Percentiles rank a stretch among this genome's conserved stretches.
These are phyloP conservation scores for Peromyscus maniculatus DNA, from an alignment of 2,113 vertebrate genomes.

Conservation along the genomic window DNA sequence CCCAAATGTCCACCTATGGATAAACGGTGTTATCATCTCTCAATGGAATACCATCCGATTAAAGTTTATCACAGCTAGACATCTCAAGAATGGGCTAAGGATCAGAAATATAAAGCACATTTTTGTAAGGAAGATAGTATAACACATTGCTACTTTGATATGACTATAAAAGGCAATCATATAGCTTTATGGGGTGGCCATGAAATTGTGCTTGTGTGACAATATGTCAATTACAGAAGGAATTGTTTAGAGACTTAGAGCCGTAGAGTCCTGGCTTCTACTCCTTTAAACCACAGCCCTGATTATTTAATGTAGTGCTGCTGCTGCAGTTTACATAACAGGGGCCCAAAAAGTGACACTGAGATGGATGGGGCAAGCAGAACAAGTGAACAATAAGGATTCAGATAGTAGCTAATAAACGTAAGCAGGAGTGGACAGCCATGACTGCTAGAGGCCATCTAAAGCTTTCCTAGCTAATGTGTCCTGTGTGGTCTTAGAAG, in stretches of 20 bases:
- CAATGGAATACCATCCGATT: slow-evolving; percentile 27
- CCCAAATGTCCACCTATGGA: slow-evolving; percentile 4
- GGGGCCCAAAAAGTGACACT: not conserved
- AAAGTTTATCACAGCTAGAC: slow-evolving; percentile 54
- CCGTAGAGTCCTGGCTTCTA: slow-evolving; percentile 36
- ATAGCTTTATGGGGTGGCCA: slow-evolving; percentile 71
- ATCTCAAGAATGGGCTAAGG: slow-evolving; percentile 58
- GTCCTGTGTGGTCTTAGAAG: not conserved
- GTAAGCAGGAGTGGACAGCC: slow-evolving; percentile 6
- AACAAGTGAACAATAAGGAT: slow-evolving; percentile 25
- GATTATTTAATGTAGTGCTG: slow-evolving; percentile 46
- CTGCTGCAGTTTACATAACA: not conserved
- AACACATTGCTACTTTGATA: slow-evolving; percentile 72
- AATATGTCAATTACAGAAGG: slow-evolving; percentile 76
- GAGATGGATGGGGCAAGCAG: not conserved
- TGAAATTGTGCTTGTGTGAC: slow-evolving; percentile 77
- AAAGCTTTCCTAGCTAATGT: not conserved
- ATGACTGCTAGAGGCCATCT: not conserved
- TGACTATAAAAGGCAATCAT: slow-evolving; percentile 77
- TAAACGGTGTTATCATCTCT: slow-evolving; percentile 34
- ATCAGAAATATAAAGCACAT: slow-evolving; percentile 65
- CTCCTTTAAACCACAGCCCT: slow-evolving; percentile 62
- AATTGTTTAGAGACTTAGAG: slow-evolving; percentile 71
- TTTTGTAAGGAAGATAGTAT: slow-evolving; percentile 68
- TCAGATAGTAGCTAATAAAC: not conserved